Base-by-base conservation (phyloP, 2,113 vertebrate species). In the Chinchilla lanigera region DNA sequence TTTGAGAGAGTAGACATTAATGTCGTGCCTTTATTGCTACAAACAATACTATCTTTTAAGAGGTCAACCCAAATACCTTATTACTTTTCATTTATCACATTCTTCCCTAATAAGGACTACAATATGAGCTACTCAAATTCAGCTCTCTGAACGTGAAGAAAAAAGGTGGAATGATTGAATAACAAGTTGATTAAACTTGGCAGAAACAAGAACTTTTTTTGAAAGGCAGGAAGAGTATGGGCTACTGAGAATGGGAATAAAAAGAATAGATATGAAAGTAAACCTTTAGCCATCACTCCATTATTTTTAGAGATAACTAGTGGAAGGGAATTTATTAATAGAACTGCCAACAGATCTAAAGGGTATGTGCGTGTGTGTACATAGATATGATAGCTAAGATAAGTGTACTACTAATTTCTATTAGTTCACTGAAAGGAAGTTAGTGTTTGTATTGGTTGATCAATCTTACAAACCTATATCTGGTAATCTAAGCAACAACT, bases 91-190 rank as follows among this genome's bases (percentile, higher is more conserved):
- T 26, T 83, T 41, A 81, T 13, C 69, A 38, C 2, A 87, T 35
- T 67, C 71, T 90, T 35, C 0, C 82, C 47, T 77, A 58, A 19
- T 54, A 80, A 95, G 30, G 3, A 60, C 65, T 44, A 89, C 4
- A 47, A 71, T n/a, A 63, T 95, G 89, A 96, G 26, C 60, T 92
- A 90, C 24, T 56, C 52, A 52, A 82, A 22, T 84, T 90, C 33
- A 86, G 38, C 71, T 96, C 94, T 97, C 69, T 82, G 75, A 96
- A 92, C 60, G 2, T 92, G 47, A 91, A 97, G 26, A 26, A 58
- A 54, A 94, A 96, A 85, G n/a, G 44, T 92, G 73, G 16, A 96
- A 52, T 69, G 78, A 82, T 16, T 60, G 24, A 61, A n/a, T 61
- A 35, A 83, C 88, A 88, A 93, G 69, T 91, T 97, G 60, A 94